These are phyloP conservation scores for Rhamnusium bicolor DNA, from an alignment of 2,888 invertebrate genomes.

Conservation along the genomic window DNA sequence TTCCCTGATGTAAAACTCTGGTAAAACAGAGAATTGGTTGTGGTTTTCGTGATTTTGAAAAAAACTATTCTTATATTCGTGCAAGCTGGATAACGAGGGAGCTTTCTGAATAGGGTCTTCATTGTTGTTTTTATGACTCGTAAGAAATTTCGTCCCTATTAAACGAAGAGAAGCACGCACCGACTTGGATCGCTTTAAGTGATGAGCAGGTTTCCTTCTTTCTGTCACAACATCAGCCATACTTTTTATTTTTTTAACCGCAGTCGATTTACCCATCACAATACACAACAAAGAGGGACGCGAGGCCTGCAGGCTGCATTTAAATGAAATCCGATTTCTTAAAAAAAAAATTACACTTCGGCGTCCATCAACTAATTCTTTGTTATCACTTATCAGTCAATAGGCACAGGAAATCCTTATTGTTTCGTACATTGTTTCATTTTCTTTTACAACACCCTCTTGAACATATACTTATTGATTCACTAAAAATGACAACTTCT, in stretches of 20 bases:
- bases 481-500: neutral
- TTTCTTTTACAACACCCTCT: neutral
- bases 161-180: constrained; percentile 81
- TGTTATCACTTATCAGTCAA: neutral
- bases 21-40: constrained; percentile 26
- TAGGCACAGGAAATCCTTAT: neutral
- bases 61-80: constrained; percentile 52
- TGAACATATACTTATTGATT: neutral
- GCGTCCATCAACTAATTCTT: no score
- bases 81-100: constrained; percentile 61
- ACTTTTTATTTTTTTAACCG: constrained; percentile 54
- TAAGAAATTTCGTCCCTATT: constrained; percentile 76
- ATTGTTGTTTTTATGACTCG: constrained; percentile 53
- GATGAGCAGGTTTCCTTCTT: constrained; percentile 60
- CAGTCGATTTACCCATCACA: constrained; percentile 66
- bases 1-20: constrained; percentile 36
- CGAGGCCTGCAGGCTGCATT: neutral
- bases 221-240: constrained; percentile 67
- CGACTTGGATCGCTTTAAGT: constrained; percentile 78
- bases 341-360: no score
- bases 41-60: constrained; percentile 24
- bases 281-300: neutral
- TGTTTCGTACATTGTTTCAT: no score
- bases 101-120: constrained; percentile 56
- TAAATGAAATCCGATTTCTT: neutral